Conservation (phyloP, 1,140 invertebrate genomes). For the Leptoteleia sp. region DNA sequence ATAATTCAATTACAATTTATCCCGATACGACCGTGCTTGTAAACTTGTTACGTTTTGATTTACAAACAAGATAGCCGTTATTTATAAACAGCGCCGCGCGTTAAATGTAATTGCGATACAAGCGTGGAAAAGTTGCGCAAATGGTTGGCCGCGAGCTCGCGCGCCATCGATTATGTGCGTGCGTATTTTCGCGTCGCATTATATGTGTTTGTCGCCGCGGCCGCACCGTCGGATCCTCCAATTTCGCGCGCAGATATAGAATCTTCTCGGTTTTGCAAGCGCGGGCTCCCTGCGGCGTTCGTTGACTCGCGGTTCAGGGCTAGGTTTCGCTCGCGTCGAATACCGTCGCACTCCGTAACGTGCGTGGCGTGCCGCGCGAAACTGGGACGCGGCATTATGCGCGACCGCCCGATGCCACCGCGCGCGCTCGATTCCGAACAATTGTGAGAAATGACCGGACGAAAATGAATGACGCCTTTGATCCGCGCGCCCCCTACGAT, state of each 20-base stretch:
- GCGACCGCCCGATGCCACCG: slow-evolving; percentile 42
- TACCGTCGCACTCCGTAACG: slow-evolving; percentile 60
- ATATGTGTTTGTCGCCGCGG: slow-evolving; percentile 22
- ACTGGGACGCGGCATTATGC: slow-evolving; percentile 58
- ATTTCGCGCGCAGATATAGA: slow-evolving; percentile 65
- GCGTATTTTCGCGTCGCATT: slow-evolving; percentile 31
- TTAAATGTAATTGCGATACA: too few species aligned
- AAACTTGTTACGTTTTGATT: too few species aligned
- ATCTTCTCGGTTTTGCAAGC: slow-evolving; percentile 65
- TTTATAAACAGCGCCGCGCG: too few species aligned
- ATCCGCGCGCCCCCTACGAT: too few species aligned
- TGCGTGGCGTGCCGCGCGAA: slow-evolving; percentile 49
- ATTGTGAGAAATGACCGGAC: slow-evolving; percentile 57
- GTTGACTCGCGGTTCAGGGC: slow-evolving; percentile 66
- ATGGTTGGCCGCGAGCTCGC: too few species aligned
- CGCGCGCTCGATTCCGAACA: slow-evolving; percentile 51
- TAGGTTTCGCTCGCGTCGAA: slow-evolving; percentile 53
- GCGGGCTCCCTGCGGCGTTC: slow-evolving; percentile 55
- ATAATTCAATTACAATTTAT: too few species aligned
- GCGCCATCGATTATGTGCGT: slow-evolving; percentile 3
- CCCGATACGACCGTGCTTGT: too few species aligned
- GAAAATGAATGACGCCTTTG: slow-evolving; percentile 50
- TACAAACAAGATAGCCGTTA: too few species aligned
- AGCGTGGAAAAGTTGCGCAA: neutral
- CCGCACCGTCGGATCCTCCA: slow-evolving; percentile 50